phyloP scores from a whole-genome alignment of 2,888 invertebrate species.

The Acleris sparsana region DNA sequence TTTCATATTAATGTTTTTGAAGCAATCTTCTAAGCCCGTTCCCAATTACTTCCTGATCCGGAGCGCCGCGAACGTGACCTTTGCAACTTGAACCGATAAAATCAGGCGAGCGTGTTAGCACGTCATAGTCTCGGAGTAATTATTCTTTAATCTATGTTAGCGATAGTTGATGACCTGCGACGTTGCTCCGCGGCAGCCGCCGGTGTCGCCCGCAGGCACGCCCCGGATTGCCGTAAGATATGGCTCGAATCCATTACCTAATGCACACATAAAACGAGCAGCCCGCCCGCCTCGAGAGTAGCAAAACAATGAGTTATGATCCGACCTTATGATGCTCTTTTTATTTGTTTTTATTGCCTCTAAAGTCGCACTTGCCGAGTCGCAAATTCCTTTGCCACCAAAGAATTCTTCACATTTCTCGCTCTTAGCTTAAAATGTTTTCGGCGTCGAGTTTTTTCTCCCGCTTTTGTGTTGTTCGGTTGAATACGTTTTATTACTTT shows the following conservation, averaged over 20 bases:
- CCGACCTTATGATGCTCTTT: slow-evolving; percentile 65
- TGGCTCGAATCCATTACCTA: slow-evolving; percentile 74
- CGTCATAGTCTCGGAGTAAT: slow-evolving; percentile 28
- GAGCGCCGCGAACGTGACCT: slow-evolving; percentile 25
- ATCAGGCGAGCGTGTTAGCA: slow-evolving; percentile 13
- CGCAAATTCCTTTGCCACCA: slow-evolving; percentile 57
- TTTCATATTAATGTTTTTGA: background rate
- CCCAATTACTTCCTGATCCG: slow-evolving; percentile 16
- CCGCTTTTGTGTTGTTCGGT: slow-evolving; percentile 40
- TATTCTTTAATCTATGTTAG: slow-evolving; percentile 31
- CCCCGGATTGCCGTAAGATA: slow-evolving; percentile 59
- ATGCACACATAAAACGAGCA: slow-evolving; percentile 68
- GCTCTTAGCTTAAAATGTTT: slow-evolving; percentile 55
- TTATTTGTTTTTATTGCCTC: slow-evolving; percentile 73
- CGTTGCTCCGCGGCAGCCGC: slow-evolving; percentile 20
- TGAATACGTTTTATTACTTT: slow-evolving; percentile 50
- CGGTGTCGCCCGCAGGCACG: slow-evolving; percentile 45
- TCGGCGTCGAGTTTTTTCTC: slow-evolving; percentile 43
- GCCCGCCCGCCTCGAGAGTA: slow-evolving; percentile 51
- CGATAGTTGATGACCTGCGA: slow-evolving; percentile 19
- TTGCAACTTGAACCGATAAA: slow-evolving; percentile 27
- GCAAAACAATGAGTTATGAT: slow-evolving; percentile 78
- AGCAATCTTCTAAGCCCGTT: background rate
- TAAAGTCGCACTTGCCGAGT: slow-evolving; percentile 62
- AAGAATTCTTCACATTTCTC: slow-evolving; percentile 49